Evolutionary conservation across 1,140 invertebrate species (phyloP), one percentile per base, ranked within the genome.

Genomic region (Hyles euphorbiae): DNA sequence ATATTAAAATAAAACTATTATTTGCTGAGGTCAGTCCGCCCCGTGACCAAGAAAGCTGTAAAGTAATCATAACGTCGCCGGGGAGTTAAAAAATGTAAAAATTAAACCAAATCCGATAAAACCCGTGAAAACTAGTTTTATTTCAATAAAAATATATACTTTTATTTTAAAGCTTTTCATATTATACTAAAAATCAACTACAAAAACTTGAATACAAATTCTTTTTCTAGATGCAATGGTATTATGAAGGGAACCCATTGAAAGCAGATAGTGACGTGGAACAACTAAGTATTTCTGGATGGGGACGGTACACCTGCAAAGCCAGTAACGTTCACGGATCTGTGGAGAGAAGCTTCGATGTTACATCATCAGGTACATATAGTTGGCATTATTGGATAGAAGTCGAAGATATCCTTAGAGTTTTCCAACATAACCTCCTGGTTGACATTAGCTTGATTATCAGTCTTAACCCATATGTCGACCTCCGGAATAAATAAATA

Each of bases 341-440:
- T 2, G 36, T 58, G 8, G 11, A 12, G 22, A 65, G 51, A n/a
- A 57, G 12, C 3, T 60, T 65, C 33, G 51, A 53, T 9, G 58
- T 65, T 32, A 58, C 40, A 22, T 50, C 63, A n/a, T 45, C 58
- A 33, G 58, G 63, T 60, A 65, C 60, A 47, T 40, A 40, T 40
- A 5, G 8, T 5, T 22, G 22, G 22, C 22, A 22, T 22, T 22
- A 22, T 22, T 22, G 22, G 22, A 22, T 22, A 22, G 22, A 22
- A 22, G 22, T 22, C 22, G 22, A 22, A 22, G 36, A 5, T 40
- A 8, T 40, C 36, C 36, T 40, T 40, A 5, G 8, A 3, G 36
- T 5, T 40, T 3, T 5, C 36, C 36, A 40, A 40, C 36, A 8
- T 40, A 40, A 2, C 22, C 22, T 22, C 22, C 22, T 22, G 22